Evolutionary conservation across 2,888 invertebrate species (phyloP).

Genomic region (Poecilobothrus nobilitatus): DNA sequence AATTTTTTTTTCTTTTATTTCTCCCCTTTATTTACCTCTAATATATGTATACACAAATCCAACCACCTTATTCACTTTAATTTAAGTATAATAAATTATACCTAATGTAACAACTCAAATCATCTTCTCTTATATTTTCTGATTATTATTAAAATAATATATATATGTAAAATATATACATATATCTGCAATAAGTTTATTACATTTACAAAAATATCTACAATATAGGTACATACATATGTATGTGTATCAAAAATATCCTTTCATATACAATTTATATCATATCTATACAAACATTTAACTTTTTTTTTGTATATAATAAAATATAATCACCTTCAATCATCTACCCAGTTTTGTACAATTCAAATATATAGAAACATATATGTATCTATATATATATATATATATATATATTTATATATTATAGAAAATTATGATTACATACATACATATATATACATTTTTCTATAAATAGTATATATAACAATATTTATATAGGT

Average conservation of each 20-base stretch:
- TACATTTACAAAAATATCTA: no score
- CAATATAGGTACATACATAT: background rate
- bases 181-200: no score
- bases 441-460: background rate
- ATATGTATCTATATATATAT: background rate
- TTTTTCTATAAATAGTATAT: background rate
- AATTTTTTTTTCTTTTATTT: no score
- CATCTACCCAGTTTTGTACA: background rate
- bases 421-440: background rate
- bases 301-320: background rate
- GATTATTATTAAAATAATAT: background rate
- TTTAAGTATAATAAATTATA: conserved; percentile 3
- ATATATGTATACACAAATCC: no score
- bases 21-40: no score
- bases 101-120: background rate
- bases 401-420: background rate
- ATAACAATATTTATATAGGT: background rate
- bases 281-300: no score
- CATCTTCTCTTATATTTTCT: background rate
- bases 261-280: no score
- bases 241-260: background rate
- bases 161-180: no score
- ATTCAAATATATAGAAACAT: no score
- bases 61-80: background rate
- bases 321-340: background rate